Base-by-base conservation (phyloP, 2,113 vertebrate genomes). In the Suricata suricatta region DNA sequence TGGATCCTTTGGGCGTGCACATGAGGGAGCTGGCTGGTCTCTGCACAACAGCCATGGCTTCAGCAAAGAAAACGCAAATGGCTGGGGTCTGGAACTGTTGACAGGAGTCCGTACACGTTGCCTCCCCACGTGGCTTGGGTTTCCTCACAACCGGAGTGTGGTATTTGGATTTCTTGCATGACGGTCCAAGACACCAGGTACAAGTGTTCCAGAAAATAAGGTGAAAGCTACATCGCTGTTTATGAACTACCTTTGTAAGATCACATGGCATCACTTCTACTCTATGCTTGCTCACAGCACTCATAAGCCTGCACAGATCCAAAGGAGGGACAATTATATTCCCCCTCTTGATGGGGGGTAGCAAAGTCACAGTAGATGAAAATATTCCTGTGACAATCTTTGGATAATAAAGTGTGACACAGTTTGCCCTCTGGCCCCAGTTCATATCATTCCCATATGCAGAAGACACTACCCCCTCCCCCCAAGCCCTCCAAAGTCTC, bases 171-270 rank as follows among this genome's bases (percentile, higher is more conserved):
- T 84, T 92, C 79, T 52, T 71, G 29, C 19, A 38, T n/a, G 71
- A 96, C 12, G 23, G 6, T 27, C n/a, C 15, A 96, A 35, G 44
- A 71, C 17, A 88, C 12, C 88, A 84, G 33, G 69, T 33, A 9
- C 44, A 82, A 68, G 15, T n/a, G 16, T 64, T 95, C 83, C 52
- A 93, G 63, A 86, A 86, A 93, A 93, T 63, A 63, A 89, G 33
- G 38, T 86, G 47, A 76, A 92, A 50, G 5, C 9, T 85, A 11
- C 38, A 69, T 64, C 33, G 23, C 4, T 38, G 44, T 76, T 93
- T 60, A n/a, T 12, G 8, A 50, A 10, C 15, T 52, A 82, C 33
- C 25, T 52, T 84, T 85, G 1, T 44, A 71, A 66, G 23, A 29
- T 90, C 50, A 95, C 14, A 29, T 7, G 27, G 25, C 44, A 84